These are phyloP conservation scores for Nephrocerus scutellatus DNA, from an alignment of 2,888 invertebrate genomes.

Conservation along the genomic window DNA sequence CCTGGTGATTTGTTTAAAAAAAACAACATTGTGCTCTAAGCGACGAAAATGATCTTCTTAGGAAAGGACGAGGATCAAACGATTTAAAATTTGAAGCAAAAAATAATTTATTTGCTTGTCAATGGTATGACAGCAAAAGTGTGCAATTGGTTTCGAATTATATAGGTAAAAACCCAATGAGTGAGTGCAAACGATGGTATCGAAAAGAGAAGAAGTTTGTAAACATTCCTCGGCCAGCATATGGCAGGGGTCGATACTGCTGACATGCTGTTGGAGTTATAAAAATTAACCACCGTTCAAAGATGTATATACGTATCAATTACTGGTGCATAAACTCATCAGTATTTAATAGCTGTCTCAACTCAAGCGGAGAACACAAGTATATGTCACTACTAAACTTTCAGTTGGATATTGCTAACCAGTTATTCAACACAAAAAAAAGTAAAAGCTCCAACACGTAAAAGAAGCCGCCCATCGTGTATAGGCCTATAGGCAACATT, in stretches of 20 bases:
- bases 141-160: constrained; percentile 3
- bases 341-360: constrained; percentile 6
- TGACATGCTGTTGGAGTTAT: constrained; percentile 9
- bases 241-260: constrained; percentile 6
- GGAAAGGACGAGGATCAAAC: constrained; percentile 7
- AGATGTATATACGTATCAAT: constrained; percentile 3
- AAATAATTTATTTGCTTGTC: constrained; percentile 5
- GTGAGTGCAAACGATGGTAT: constrained; percentile 3
- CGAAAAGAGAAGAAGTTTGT: constrained; percentile 1
- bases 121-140: constrained; percentile 8
- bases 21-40: constrained; percentile 7
- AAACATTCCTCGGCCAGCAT: background rate
- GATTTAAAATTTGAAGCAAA: constrained; percentile 7
- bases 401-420: no score
- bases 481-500: no score
- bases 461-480: no score
- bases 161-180: constrained; percentile 3
- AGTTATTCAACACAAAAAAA: no score
- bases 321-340: constrained; percentile 7
- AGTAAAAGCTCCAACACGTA: no score
- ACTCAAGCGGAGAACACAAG: constrained; percentile 5
- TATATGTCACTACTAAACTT: no score
- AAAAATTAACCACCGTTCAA: constrained; percentile 8
- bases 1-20: constrained; percentile 6
- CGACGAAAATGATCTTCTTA: constrained; percentile 5